Base-by-base conservation (phyloP, 2,797 vertebrate species). In the Benthosema pterotum region DNA sequence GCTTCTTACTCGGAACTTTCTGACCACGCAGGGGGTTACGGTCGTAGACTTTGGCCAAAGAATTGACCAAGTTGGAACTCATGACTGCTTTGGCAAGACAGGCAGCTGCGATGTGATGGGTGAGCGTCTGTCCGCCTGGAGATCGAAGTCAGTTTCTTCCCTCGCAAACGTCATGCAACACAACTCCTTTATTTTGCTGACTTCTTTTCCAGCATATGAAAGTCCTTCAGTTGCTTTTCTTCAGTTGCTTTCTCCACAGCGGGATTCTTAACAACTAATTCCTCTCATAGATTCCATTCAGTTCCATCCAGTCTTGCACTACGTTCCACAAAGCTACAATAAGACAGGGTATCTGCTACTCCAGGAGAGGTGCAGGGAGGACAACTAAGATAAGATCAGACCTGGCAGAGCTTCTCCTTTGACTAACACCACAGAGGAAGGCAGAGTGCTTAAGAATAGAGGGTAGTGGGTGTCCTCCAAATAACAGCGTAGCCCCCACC, bases 31-130 rank as follows among this genome's bases (percentile, higher is more conserved):
- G 90, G 70, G 90, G 75, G 0, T 94, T 93, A 14, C 87, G 91
- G 78, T 96, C 90, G 0, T 94, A 93, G 63, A 92, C 92, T 82
- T 93, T 95, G 80, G 94, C 94, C 68, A 95, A 82, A 72, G 92
- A 94, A 85, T 92, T 95, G 65, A 95, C 94, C 55, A 95, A 59
- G 71, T 90, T 91, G 2, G 81, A 90, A 63, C 63, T 93, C 91
- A 92, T 92, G 84, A 15, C 57, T 71, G 70, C n/a, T 53, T 13
- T 42, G 2, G 14, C 18, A 16, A 42, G 18, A 28, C 49, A 13
- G 18, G 18, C 14, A 49, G 46, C 22, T 2, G 17, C n/a, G 12
- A 42, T 42, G n/a, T n/a, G n/a, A n/a, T n/a, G n/a, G n/a, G n/a
- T n/a, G 3, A 28, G 14, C 17, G 53, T 18, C 7, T 4, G 38